A percentile compares a stretch with the other conserved stretches of the same genome.
phyloP scores from a whole-genome alignment of 2,113 vertebrate species.

The Paramormyrops kingsleyae region DNA sequence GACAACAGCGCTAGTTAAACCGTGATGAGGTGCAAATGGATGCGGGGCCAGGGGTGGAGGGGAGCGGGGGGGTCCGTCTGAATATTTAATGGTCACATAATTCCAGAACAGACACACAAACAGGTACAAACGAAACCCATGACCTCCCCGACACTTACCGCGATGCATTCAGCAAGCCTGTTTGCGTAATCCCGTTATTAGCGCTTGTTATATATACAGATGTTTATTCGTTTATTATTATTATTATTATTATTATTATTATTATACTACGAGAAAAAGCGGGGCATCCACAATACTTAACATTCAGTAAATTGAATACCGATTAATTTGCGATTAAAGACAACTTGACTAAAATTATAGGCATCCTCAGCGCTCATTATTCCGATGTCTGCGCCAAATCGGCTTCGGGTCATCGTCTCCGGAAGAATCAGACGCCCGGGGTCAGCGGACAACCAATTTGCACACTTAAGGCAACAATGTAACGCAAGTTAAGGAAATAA shows the following conservation, averaged over 20 bases:
- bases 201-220: not conserved
- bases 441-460: not conserved
- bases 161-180: slow-evolving; percentile 44
- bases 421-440: not conserved
- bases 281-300: not conserved
- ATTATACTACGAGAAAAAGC: not conserved
- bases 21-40: slow-evolving; percentile 65
- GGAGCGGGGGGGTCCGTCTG: slow-evolving; percentile 35
- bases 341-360: not conserved
- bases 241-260: not conserved
- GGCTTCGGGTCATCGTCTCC: not conserved
- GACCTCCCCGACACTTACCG: slow-evolving; percentile 60
- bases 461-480: not conserved
- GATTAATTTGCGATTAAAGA: not conserved
- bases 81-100: slow-evolving; percentile 72
- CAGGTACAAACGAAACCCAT: slow-evolving; percentile 58
- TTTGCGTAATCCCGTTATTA: not conserved
- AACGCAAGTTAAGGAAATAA: not conserved
- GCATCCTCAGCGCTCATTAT: not conserved
- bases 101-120: slow-evolving; percentile 59
- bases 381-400: not conserved
- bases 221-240: not conserved
- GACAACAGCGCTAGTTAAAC: slow-evolving; percentile 71
- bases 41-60: slow-evolving; percentile 45
- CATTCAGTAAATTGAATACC: not conserved